phyloP scores from a whole-genome alignment of 2,888 invertebrate genomes.

The Urechis unicinctus region DNA sequence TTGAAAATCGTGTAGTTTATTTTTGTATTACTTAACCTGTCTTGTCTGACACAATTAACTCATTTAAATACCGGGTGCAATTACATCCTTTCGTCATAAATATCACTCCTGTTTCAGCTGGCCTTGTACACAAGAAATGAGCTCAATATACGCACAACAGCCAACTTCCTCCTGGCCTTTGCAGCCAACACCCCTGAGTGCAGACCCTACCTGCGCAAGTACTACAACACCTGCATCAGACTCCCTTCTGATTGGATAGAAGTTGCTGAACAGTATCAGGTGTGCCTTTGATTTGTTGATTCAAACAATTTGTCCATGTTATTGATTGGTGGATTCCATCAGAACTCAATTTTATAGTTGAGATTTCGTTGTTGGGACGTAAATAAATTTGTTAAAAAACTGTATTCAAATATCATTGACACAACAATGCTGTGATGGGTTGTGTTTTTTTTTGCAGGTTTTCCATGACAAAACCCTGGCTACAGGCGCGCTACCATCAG shows the following conservation, averaged over 20 bases:
- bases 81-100: background rate
- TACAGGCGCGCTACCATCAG: constrained; percentile 45
- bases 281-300: constrained; percentile 17
- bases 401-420: too few relatives aligned
- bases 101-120: constrained; percentile 29
- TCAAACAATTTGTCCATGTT: background rate
- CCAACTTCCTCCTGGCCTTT: constrained; percentile 51
- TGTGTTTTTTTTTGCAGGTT: constrained; percentile 29
- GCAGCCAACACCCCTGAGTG: constrained; percentile 42
- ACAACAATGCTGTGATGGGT: too few relatives aligned
- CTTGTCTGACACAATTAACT: background rate
- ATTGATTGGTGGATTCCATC: too few relatives aligned
- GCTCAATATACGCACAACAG: constrained; percentile 50
- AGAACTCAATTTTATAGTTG: too few relatives aligned
- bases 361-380: too few relatives aligned
- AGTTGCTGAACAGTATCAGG: constrained; percentile 51
- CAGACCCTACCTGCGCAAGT: constrained; percentile 48
- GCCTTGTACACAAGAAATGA: constrained; percentile 52
- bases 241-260: constrained; percentile 55
- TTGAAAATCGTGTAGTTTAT: background rate
- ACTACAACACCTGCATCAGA: constrained; percentile 43
- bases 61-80: too few relatives aligned
- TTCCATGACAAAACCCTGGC: constrained; percentile 38
- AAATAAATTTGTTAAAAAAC: too few relatives aligned
- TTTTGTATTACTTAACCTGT: background rate